Base-by-base conservation (phyloP, 35 echinoderm and acorn worm species). In the Hemicentrotus pulcherrimus region DNA sequence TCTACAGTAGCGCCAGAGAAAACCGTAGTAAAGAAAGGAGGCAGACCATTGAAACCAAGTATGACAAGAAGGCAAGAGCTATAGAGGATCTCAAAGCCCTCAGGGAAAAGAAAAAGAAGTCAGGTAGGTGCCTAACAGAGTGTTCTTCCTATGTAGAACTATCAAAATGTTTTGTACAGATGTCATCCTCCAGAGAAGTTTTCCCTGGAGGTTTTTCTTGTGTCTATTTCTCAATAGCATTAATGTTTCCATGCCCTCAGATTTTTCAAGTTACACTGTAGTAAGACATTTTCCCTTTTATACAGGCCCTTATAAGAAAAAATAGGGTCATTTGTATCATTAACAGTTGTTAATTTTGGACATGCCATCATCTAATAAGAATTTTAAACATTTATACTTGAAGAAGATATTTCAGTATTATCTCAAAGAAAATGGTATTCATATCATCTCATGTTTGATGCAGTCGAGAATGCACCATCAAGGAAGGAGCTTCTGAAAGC, bases 51-150 rank as follows among this genome's bases (percentile, higher is more conserved):
- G 97, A 97, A 86, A 95, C 95, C 15, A 97, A 97, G 94, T 97
- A 96, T 71, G 95, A 98, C 97, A 96, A 95, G 46, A 99, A 99
- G 86, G 97, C 96, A 92, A 86, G 97, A 71, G 98, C 98, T 50
- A 97, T 99, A 45, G 95, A 95, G 55, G 96, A 98, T 87, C 94
- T 98, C 46, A 99, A 96, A 94, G 98, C 96, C 24, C 97, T 95
- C 48, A 96, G 98, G 95, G 98, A 99, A 91, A 98, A 98, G 58
- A 99, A 99, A 85, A 99, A 99, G 90, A 96, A 96, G 91, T 59
- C 96, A 86, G 97, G 98, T 99, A 87, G 47, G 95, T 85, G 65
- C 16, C 7, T 28, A 28, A 6, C 6, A 6, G 19, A n/a, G 7
- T 78, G 28, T 78, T 78, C 16, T 78, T 5, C 65, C 1, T 28